Base-by-base conservation (phyloP, 2,113 vertebrate genomes). In the Ariopsis seemanni region DNA sequence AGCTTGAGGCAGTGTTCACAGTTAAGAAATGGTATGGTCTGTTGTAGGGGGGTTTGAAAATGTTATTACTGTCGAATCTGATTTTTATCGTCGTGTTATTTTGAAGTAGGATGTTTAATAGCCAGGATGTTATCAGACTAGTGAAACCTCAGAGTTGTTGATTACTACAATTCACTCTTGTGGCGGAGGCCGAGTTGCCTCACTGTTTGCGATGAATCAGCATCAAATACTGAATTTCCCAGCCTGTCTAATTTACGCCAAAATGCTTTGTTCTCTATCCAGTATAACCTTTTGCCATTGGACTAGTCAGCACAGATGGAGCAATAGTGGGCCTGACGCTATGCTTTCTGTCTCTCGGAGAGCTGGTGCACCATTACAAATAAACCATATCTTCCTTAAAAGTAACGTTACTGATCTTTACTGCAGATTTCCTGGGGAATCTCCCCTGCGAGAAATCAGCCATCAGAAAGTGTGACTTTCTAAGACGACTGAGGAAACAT, bases 381-480 rank as follows among this genome's bases (percentile, higher is more conserved):
- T 34, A 81, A 60, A 60, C 55, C 53, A 60, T 34, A 60, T 18
- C 27, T 30, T 60, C 5, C 27, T 60, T 81, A 34, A 55, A 79
- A 55, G 75, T 12, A 55, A 55, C 75, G 75, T 79, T 55, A n/a
- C 75, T 17, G 75, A 60, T 11, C 57, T 81, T 34, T 60, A 81
- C 55, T 60, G 79, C 55, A 42, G 22, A 81, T 18, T 42, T 81
- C 79, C 9, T 81, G 79, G 79, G 79, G 79, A 60, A 60, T 58
- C 79, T 81, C 79, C 79, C 79, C 17, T 22, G 55, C 1, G 8
- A 81, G 57, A 58, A 34, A 22, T 81, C 30, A 20, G 27, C 18
- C 1, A 42, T 10, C 55, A 18, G 60, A 60, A 55, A 58, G 17
- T 10, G 27, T 81, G 17, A 18, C 78, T 60, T 81, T 42, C 15